A percentile compares a stretch with the other conserved stretches of the same genome.
phyloP scores from a whole-genome alignment of 92 coral and sea anemone species.

The Blastomussa wellsi region DNA sequence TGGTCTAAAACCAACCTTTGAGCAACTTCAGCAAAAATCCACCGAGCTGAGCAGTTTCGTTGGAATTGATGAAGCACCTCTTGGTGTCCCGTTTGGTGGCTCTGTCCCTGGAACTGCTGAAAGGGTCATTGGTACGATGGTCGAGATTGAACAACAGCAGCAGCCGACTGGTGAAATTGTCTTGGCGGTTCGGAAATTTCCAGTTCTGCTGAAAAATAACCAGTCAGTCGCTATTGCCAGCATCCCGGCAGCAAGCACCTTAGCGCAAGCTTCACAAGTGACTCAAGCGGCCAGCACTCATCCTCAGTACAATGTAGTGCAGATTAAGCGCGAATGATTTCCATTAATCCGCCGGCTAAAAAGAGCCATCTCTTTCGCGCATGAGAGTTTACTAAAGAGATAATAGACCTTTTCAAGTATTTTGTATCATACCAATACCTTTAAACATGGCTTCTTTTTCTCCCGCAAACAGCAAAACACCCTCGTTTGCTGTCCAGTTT shows the following conservation, averaged over 20 bases:
- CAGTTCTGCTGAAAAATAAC: constrained; percentile 7
- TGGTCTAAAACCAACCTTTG: neutral
- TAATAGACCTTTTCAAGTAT: neutral
- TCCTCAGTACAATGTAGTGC: neutral
- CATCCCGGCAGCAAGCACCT: neutral
- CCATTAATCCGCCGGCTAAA: neutral
- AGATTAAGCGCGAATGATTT: neutral
- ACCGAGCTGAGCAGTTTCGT: neutral
- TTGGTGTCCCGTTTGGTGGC: neutral
- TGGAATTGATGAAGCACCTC: neutral
- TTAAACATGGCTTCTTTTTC: neutral
- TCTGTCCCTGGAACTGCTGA: neutral
- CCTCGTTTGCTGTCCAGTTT: neutral
- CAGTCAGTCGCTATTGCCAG: neutral
- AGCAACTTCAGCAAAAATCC: neutral
- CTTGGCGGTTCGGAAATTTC: constrained; percentile 12
- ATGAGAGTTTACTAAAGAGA: neutral
- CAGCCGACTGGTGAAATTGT: neutral
- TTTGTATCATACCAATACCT: neutral
- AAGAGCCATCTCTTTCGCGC: neutral
- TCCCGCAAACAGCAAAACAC: neutral
- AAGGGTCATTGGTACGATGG: constrained; percentile 14
- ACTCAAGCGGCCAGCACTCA: neutral
- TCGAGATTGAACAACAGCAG: constrained; percentile 9
- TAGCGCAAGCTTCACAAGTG: neutral